Evolutionary conservation across 2,113 vertebrate species (phyloP).

Genomic region (Eclectus roratus): DNA sequence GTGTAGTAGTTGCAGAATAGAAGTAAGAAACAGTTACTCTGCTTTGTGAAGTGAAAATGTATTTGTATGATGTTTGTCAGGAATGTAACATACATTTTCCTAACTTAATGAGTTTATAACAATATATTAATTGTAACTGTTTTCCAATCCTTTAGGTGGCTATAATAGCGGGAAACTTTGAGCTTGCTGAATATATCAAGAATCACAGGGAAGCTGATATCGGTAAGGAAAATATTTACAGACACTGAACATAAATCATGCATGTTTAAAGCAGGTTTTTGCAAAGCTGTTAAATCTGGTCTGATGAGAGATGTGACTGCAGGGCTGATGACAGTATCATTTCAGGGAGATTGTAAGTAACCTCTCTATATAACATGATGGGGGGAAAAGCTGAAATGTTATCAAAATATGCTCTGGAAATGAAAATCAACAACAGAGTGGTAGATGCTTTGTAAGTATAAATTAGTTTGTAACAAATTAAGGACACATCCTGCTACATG

Average conservation of each 20-base stretch:
- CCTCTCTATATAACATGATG: not conserved
- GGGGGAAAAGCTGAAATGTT: not conserved
- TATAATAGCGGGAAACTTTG: slow-evolving; percentile 97
- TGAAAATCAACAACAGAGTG: not conserved
- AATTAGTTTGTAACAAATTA: not conserved
- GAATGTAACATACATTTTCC: not conserved
- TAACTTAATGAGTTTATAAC: not conserved
- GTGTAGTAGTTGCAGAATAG: not conserved
- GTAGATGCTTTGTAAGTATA: not conserved
- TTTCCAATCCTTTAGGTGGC: slow-evolving; percentile 83
- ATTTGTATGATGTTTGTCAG: not conserved
- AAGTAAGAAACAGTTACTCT: not conserved
- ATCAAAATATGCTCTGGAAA: not conserved
- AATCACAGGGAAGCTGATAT: slow-evolving; percentile 91
- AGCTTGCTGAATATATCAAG: slow-evolving; percentile 94
- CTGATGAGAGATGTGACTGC: not conserved
- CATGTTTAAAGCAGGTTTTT: not conserved
- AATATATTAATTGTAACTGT: not conserved
- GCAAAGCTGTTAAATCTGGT: not conserved
- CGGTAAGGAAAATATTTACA: slow-evolving; percentile 76
- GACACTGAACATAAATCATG: not conserved
- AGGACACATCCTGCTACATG: not conserved
- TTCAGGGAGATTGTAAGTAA: not conserved
- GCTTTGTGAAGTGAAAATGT: not conserved
- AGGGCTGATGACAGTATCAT: not conserved